Conservation (phyloP, 2,888 invertebrate species). For the Drosophila testacea region DNA sequence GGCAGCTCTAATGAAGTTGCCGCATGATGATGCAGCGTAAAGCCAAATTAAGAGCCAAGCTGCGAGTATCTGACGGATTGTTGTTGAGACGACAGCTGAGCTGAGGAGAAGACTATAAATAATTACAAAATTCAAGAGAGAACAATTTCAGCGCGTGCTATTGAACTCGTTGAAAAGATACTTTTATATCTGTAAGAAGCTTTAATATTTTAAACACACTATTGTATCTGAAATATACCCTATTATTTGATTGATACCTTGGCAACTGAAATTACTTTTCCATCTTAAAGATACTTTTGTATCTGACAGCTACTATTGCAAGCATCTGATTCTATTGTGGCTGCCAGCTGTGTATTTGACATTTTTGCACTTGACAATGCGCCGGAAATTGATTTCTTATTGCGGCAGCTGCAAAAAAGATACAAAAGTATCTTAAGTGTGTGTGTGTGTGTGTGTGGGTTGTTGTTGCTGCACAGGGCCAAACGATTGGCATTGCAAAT, state of each 20-base stretch:
- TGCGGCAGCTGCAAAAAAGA: constrained; percentile 40
- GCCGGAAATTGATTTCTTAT: constrained; percentile 70
- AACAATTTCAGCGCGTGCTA: constrained; percentile 63
- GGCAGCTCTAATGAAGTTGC: constrained; percentile 14
- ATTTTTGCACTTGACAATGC: constrained; percentile 61
- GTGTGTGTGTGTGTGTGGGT: constrained; percentile 6
- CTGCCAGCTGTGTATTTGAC: constrained; percentile 38
- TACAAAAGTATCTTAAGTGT: constrained; percentile 52
- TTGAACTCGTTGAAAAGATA: constrained; percentile 54
- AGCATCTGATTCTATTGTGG: constrained; percentile 34
- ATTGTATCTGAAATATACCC: constrained; percentile 6
- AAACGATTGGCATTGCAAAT: constrained; percentile 18
- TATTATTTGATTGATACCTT: constrained; percentile 2
- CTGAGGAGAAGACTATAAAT: constrained; percentile 38
- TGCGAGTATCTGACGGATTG: constrained; percentile 66
- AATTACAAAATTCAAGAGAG: constrained; percentile 36
- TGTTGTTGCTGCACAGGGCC: constrained; percentile 1
- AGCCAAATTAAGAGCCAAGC: constrained; percentile 55
- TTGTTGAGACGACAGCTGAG: constrained; percentile 62
- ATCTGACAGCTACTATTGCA: constrained; percentile 31
- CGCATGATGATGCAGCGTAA: constrained; percentile 63
- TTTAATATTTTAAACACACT: neutral
- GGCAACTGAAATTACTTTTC: constrained; percentile 30
- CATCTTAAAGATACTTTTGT: constrained; percentile 21
- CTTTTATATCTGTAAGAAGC: neutral